A percentile compares a stretch with the other conserved stretches of the same genome.
These are phyloP conservation scores for Schizothorax lantsangensis DNA, from an alignment of 2,797 vertebrate species.

Conservation along the genomic window DNA sequence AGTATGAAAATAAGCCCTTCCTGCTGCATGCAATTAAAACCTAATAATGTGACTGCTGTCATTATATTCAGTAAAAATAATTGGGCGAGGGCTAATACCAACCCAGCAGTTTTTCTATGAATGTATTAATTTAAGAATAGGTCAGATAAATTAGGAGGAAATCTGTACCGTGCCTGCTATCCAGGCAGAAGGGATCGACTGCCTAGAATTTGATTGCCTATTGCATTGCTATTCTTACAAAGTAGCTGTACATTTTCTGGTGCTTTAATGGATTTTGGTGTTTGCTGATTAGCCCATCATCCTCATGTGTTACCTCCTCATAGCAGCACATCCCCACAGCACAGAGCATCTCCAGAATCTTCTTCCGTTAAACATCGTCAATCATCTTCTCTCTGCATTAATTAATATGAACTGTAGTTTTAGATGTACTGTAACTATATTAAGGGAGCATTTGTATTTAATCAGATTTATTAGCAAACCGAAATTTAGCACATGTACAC, in stretches of 20 bases:
- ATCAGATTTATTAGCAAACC: not conserved
- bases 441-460: not conserved
- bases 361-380: slow-evolving; percentile 36
- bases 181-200: slow-evolving; percentile 25
- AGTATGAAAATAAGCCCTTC: not conserved
- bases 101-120: slow-evolving; percentile 38
- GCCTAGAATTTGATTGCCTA: slow-evolving; percentile 34
- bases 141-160: slow-evolving; percentile 41
- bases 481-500: not conserved
- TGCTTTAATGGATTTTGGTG: slow-evolving; percentile 40
- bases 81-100: slow-evolving; percentile 37
- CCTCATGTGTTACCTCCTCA: slow-evolving; percentile 21
- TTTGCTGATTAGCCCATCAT: slow-evolving; percentile 42
- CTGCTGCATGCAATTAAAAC: slow-evolving; percentile 40
- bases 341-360: slow-evolving; percentile 39
- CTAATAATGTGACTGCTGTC: slow-evolving; percentile 30
- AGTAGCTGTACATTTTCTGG: slow-evolving; percentile 29
- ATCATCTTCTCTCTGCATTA: slow-evolving; percentile 39
- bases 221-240: slow-evolving; percentile 43
- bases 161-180: slow-evolving; percentile 45
- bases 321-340: slow-evolving; percentile 35
- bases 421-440: not conserved
- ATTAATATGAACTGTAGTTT: not conserved
- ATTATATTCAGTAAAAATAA: slow-evolving; percentile 38
- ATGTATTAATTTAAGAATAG: slow-evolving; percentile 46